Evolutionary conservation across 1,140 invertebrate genomes (phyloP).

Genomic region (Oncopodura yosiiana): DNA sequence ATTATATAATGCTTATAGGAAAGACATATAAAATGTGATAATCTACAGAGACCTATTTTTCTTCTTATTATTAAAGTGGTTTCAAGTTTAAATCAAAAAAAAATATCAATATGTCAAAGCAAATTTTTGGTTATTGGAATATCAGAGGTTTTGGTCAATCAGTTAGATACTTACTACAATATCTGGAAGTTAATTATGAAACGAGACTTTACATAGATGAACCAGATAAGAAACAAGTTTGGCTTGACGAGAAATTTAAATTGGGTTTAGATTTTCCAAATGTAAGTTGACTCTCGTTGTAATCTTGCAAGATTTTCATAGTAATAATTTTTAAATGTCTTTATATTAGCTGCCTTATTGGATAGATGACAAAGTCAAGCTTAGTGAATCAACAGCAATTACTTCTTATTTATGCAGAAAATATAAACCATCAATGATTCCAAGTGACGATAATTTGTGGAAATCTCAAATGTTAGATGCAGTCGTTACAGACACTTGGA

Average conservation of each 20-base stretch:
- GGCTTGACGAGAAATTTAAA: background rate
- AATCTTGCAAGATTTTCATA: background rate
- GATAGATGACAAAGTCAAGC: conserved; percentile 19
- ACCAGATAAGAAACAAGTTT: background rate
- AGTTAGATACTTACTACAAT: conserved; percentile 43
- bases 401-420: background rate
- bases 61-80: no score
- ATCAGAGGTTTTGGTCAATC: conserved; percentile 45
- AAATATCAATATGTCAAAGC: no score
- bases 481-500: conserved; percentile 3
- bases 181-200: conserved; percentile 26
- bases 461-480: background rate
- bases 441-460: background rate
- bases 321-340: conserved; percentile 7
- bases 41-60: no score
- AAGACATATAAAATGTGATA: no score
- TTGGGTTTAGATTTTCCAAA: conserved; percentile 11
- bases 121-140: conserved; percentile 40
- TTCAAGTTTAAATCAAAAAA: no score
- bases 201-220: background rate
- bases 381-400: background rate
- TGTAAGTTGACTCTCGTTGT: background rate
- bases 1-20: no score
- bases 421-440: background rate
- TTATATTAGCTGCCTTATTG: conserved; percentile 6